Percentiles rank a stretch among this genome's conserved stretches.
These are phyloP conservation scores for Odontophorus gujanensis DNA, from an alignment of 2,113 vertebrate genomes.

Conservation along the genomic window DNA sequence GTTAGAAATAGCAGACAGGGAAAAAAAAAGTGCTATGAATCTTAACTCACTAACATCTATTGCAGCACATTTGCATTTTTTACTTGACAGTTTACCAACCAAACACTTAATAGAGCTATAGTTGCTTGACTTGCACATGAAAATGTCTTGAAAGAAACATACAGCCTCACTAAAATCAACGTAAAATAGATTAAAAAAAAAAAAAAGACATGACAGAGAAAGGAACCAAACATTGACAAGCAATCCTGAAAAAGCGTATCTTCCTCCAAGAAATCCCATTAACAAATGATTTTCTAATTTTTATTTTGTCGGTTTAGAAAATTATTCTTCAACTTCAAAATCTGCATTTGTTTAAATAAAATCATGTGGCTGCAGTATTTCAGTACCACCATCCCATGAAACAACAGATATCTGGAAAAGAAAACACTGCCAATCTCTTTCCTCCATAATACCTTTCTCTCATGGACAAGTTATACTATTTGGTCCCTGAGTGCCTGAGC, in stretches of 20 bases:
- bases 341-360: neutral
- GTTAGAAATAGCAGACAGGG: neutral
- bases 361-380: neutral
- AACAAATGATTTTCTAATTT: neutral
- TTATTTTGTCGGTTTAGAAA: neutral
- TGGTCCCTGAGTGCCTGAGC: fast-evolving
- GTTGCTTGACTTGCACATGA: fast-evolving
- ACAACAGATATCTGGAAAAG: neutral
- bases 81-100: neutral
- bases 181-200: neutral
- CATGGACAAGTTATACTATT: neutral
- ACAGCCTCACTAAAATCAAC: neutral
- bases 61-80: neutral
- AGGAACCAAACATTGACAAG: neutral
- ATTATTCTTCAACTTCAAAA: neutral
- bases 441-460: neutral
- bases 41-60: neutral
- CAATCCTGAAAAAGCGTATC: neutral
- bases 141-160: neutral
- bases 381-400: neutral
- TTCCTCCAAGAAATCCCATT: neutral
- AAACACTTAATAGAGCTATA: neutral
- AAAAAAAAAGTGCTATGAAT: neutral
- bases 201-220: neutral
- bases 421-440: neutral